Evolutionary conservation across 2,797 vertebrate genomes (phyloP).

Genomic region (Coregonus ussuriensis): DNA sequence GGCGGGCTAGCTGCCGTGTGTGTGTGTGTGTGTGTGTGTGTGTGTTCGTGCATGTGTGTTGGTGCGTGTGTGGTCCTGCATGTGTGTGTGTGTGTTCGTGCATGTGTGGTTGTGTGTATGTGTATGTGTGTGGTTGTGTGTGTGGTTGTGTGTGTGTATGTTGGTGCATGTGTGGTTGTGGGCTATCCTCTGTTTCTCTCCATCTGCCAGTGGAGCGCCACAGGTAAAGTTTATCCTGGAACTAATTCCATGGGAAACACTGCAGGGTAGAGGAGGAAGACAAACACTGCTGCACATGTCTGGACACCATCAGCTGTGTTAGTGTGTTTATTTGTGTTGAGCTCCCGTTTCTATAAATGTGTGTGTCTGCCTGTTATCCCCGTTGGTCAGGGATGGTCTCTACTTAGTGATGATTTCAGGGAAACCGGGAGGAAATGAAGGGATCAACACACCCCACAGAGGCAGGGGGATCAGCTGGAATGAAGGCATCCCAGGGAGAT

Average conservation of each 20-base stretch:
- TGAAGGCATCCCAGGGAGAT: background rate
- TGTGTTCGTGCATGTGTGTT: no score
- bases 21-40: background rate
- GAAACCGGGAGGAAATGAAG: background rate
- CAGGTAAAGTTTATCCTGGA: constrained; percentile 15
- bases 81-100: no score
- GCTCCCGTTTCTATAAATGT: background rate
- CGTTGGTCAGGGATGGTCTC: background rate
- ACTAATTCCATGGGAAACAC: constrained; percentile 7
- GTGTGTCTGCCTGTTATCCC: background rate
- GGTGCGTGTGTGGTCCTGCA: no score
- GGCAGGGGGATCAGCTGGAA: background rate
- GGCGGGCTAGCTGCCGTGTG: background rate
- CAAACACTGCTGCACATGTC: constrained; percentile 3
- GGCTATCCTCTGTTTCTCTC: background rate
- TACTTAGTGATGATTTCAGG: background rate
- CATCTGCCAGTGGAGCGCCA: background rate
- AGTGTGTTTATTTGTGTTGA: background rate
- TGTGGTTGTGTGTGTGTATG: background rate
- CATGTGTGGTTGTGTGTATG: no score
- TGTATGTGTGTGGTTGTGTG: no score
- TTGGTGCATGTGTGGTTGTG: background rate
- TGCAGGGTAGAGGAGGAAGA: constrained; percentile 12
- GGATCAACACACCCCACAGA: background rate
- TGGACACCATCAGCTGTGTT: background rate